Evolutionary conservation across 2,113 vertebrate species (phyloP), one percentile per base, ranked within the genome.

Genomic region (Limnothrissa miodon): DNA sequence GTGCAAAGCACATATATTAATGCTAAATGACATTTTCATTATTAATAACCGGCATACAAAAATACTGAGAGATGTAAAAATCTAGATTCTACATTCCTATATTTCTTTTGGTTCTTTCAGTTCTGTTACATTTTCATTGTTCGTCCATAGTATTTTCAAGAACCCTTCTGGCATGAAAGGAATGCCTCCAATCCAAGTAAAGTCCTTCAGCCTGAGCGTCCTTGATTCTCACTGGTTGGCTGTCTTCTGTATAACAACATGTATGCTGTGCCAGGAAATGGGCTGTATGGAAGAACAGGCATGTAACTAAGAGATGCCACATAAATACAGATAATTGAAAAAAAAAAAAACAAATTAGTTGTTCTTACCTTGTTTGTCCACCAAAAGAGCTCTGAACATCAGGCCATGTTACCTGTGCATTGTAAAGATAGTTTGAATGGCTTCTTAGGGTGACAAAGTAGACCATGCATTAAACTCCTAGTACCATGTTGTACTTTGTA

Each of bases 171-270:
- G n/a, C n/a, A n/a, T n/a, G n/a, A n/a, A 19, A 29, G 5, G n/a
- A 62, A 62, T 1, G 21, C 19, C 19, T 46, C 46, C 21, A 62
- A 46, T 45, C 48, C 0, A 33, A 9, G 17, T 5, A 1, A 17
- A 19, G 48, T 82, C 29, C 51, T 13, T 93, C 84, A 88, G 74
- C 83, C 80, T 1, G 87, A 86, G 15, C 83, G 81, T 51, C 80
- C 84, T 59, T 66, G 48, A 25, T 8, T 19, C 0, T 39, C 79
- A 19, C 89, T 82, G 44, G 39, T 33, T 0, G 42, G 23, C 53
- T 23, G 0, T 29, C 13, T 82, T 89, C 93, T 91, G 87, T 93
- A 94, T 90, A 94, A 90, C 44, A 94, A 85, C 92, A 94, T 93
- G 87, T 94, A 94, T 0, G 93, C 93, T 1, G 92, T 93, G 6